phyloP scores from a whole-genome alignment of 1,140 invertebrate genomes.

The Bombus terrestris region DNA sequence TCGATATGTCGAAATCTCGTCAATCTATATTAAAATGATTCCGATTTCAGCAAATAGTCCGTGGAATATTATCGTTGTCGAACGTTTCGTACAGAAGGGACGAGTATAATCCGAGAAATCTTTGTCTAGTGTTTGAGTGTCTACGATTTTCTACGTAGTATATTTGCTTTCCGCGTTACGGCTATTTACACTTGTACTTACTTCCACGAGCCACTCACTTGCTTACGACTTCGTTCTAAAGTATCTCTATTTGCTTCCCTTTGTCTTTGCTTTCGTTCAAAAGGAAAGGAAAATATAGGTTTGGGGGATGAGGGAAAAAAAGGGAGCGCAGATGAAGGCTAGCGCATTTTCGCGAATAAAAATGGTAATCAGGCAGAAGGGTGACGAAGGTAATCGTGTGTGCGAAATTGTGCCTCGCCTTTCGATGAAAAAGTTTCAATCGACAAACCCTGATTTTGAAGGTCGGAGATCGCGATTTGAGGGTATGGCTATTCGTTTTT shows the following conservation, averaged over 20 bases:
- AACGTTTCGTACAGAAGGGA: neutral
- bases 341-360: slow-evolving; percentile 1
- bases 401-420: neutral
- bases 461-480: slow-evolving; percentile 1
- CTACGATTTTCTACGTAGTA: neutral
- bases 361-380: slow-evolving; percentile 23
- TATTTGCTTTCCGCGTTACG: neutral
- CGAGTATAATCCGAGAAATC: neutral
- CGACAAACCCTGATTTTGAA: slow-evolving; percentile 2
- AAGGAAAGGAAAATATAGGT: no score
- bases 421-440: slow-evolving; percentile 30
- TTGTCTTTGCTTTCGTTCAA: neutral
- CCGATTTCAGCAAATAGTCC: no score
- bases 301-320: neutral
- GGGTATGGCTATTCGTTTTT: neutral
- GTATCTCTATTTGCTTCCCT: neutral
- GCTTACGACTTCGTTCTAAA: neutral
- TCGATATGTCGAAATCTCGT: neutral
- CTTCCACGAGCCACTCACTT: neutral
- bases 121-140: neutral
- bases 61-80: neutral
- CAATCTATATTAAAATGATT: neutral
- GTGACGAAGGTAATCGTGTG: slow-evolving; percentile 39
- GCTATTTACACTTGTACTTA: neutral
- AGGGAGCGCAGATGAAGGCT: no score